A percentile compares a stretch with the other conserved stretches of the same genome.
These are phyloP conservation scores for Parasteatoda lunata DNA, from an alignment of 2,888 invertebrate genomes.

Conservation along the genomic window DNA sequence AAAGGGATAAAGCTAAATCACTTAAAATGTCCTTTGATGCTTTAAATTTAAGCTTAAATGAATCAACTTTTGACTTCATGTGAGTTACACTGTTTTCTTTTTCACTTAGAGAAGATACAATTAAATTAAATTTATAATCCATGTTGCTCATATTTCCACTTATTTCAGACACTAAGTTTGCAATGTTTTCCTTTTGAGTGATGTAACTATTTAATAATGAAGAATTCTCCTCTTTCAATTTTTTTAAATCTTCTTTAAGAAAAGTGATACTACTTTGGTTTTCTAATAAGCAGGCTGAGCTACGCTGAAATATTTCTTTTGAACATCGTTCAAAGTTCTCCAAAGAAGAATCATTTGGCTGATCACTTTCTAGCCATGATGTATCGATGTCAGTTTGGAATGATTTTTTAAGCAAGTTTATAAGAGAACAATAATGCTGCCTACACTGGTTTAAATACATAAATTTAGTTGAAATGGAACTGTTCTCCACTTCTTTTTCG, in stretches of 20 bases:
- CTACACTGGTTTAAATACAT: slow-evolving; percentile 13
- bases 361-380: slow-evolving; percentile 19
- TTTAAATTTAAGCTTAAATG: neutral
- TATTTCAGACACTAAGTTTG: neutral
- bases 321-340: slow-evolving; percentile 12
- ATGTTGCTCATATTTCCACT: neutral
- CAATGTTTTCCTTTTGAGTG: slow-evolving; percentile 8
- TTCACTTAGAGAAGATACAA: slow-evolving; percentile 23
- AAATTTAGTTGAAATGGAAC: slow-evolving; percentile 16
- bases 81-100: slow-evolving; percentile 21
- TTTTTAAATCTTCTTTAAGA: slow-evolving; percentile 2
- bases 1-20: neutral
- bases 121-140: slow-evolving; percentile 7
- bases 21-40: neutral
- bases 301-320: slow-evolving; percentile 2
- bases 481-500: neutral
- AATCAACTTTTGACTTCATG: neutral
- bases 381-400: slow-evolving; percentile 13
- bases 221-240: slow-evolving; percentile 11
- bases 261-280: neutral
- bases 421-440: slow-evolving; percentile 23
- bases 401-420: slow-evolving; percentile 5
- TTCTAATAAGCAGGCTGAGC: neutral
- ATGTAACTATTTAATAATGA: neutral
- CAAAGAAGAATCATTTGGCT: slow-evolving; percentile 7